These are phyloP conservation scores for Gopherus flavomarginatus DNA, from an alignment of 2,113 vertebrate species.

Conservation along the genomic window DNA sequence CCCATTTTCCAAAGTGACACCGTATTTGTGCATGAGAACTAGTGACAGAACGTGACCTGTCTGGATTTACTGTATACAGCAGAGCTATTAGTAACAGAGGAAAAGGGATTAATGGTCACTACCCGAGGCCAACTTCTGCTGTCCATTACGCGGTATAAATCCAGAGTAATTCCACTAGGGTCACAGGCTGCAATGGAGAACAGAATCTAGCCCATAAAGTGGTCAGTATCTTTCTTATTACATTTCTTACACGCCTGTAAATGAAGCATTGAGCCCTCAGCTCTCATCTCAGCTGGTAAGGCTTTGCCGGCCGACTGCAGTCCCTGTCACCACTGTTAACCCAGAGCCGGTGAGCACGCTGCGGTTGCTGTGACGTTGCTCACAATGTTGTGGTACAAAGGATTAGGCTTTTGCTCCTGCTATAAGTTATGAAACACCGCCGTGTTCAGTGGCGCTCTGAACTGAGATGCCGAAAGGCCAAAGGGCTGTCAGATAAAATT, in stretches of 20 bases:
- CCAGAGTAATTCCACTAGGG: not conserved
- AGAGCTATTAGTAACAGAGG: not conserved
- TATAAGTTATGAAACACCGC: conserved; percentile 41
- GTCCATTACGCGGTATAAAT: not conserved
- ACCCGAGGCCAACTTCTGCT: not conserved
- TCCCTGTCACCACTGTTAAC: not conserved
- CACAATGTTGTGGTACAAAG: conserved; percentile 22
- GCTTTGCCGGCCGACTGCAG: not conserved
- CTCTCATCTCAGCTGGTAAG: not conserved
- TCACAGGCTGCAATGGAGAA: not conserved
- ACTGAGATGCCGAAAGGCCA: not conserved
- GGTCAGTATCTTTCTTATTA: not conserved
- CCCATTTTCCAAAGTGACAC: not conserved
- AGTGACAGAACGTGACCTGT: not conserved
- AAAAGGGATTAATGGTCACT: not conserved
- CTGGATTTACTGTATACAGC: not conserved
- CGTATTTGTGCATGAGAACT: not conserved
- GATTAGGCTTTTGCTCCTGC: conserved; percentile 21
- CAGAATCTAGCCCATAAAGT: conserved; percentile 18
- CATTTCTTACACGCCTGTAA: not conserved
- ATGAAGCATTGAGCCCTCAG: not conserved
- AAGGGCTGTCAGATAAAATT: conserved; percentile 19
- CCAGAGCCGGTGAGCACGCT: not conserved
- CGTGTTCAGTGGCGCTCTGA: conserved; percentile 22
- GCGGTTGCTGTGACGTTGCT: not conserved